These are phyloP conservation scores for Mylabris phalerata DNA, from an alignment of 1,140 invertebrate species.

Conservation along the genomic window DNA sequence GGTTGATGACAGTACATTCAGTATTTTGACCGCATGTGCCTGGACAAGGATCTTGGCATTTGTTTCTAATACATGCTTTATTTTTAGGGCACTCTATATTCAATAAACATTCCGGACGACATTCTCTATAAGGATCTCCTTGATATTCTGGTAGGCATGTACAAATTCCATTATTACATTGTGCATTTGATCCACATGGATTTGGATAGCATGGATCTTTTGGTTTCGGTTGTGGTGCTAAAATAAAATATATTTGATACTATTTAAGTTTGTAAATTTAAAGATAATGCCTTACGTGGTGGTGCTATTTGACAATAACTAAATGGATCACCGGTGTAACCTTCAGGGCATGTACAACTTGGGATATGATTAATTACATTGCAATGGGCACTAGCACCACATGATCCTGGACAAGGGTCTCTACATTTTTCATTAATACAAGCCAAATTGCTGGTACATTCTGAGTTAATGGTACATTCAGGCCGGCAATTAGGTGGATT, in stretches of 20 bases:
- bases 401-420: conserved; percentile 65
- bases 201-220: conserved; percentile 55
- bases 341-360: conserved; percentile 58
- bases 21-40: conserved; percentile 61
- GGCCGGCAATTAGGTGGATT: conserved; percentile 64
- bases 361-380: conserved; percentile 62
- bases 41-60: conserved; percentile 61
- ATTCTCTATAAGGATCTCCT: conserved; percentile 61
- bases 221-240: conserved; percentile 31
- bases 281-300: conserved; percentile 40
- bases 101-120: conserved; percentile 60
- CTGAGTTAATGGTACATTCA: conserved; percentile 63
- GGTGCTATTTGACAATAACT: conserved; percentile 48
- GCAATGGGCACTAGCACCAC: conserved; percentile 59
- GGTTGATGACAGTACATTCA: conserved; percentile 59
- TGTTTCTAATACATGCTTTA: conserved; percentile 59
- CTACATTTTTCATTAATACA: conserved; percentile 64
- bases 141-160: conserved; percentile 57
- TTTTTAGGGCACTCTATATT: conserved; percentile 59
- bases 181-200: conserved; percentile 58
- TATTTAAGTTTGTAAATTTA: background rate
- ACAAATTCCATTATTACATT: conserved; percentile 54
- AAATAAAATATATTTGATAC: background rate
- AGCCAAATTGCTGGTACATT: conserved; percentile 56
- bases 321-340: conserved; percentile 66